These are phyloP conservation scores for Bibio marci DNA, from an alignment of 2,888 invertebrate species.

Conservation along the genomic window DNA sequence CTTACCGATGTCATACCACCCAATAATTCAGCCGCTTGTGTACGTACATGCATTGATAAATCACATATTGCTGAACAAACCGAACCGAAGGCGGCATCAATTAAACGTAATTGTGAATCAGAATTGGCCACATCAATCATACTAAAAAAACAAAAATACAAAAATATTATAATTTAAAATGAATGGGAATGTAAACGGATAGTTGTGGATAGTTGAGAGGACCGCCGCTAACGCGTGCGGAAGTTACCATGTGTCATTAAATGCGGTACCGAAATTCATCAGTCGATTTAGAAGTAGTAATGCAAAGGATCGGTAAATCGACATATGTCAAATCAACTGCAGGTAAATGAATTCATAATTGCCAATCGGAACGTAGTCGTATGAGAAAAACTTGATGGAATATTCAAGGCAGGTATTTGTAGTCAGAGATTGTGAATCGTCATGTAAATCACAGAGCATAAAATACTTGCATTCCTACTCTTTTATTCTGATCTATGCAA, in stretches of 20 bases:
- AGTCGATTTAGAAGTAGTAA: too few relatives aligned
- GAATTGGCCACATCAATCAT: slow-evolving; percentile 51
- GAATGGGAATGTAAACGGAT: background rate
- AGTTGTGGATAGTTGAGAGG: background rate
- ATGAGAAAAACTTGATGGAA: too few relatives aligned
- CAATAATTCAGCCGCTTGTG: slow-evolving; percentile 65
- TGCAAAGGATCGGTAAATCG: too few relatives aligned
- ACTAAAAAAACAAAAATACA: slow-evolving; percentile 28
- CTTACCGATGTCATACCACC: slow-evolving; percentile 80
- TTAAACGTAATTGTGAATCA: slow-evolving; percentile 70
- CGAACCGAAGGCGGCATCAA: slow-evolving; percentile 92
- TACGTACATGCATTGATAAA: slow-evolving; percentile 73
- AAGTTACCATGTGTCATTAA: too few relatives aligned
- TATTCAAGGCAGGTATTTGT: too few relatives aligned
- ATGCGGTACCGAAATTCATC: too few relatives aligned
- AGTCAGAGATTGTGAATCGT: too few relatives aligned
- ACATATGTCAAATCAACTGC: too few relatives aligned
- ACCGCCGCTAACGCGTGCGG: background rate
- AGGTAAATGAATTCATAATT: background rate
- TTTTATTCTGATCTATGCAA: too few relatives aligned
- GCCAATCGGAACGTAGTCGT: background rate
- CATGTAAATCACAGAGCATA: too few relatives aligned
- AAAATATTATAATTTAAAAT: background rate
- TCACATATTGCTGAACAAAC: slow-evolving; percentile 89
- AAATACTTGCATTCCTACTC: too few relatives aligned